Evolutionary conservation across 2,113 vertebrate genomes (phyloP).

Genomic region (Empidonax alnorum): DNA sequence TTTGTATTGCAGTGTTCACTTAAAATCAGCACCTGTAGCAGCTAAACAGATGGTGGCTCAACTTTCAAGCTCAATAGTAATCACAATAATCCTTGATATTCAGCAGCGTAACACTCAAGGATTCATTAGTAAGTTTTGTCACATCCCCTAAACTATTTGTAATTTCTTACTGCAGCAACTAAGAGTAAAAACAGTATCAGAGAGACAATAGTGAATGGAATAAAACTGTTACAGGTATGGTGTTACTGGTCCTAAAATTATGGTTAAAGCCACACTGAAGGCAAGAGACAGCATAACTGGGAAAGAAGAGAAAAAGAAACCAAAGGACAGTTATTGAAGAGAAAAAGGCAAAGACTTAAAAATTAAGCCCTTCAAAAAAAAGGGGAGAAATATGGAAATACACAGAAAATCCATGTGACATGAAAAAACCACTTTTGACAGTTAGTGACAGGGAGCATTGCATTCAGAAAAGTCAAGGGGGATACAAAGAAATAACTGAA

Average conservation of each 20-base stretch:
- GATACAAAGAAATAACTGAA: background rate
- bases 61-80: background rate
- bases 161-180: background rate
- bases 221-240: background rate
- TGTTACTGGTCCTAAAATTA: background rate
- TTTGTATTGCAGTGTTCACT: background rate
- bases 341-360: background rate
- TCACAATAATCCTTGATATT: background rate
- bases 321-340: background rate
- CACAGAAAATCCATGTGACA: background rate
- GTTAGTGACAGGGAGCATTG: background rate
- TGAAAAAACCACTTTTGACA: background rate
- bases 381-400: background rate
- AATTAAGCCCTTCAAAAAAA: background rate
- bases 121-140: background rate
- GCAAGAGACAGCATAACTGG: background rate
- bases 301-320: background rate
- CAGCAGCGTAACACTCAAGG: background rate
- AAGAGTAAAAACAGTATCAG: background rate
- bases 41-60: background rate
- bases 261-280: background rate
- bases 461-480: background rate
- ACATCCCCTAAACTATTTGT: background rate
- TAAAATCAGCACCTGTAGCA: slow-evolving; percentile 1
- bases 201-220: background rate